Evolutionary conservation across 1,140 invertebrate species (phyloP), one percentile per base, ranked within the genome.

Genomic region (Pollicipes pollicipes): DNA sequence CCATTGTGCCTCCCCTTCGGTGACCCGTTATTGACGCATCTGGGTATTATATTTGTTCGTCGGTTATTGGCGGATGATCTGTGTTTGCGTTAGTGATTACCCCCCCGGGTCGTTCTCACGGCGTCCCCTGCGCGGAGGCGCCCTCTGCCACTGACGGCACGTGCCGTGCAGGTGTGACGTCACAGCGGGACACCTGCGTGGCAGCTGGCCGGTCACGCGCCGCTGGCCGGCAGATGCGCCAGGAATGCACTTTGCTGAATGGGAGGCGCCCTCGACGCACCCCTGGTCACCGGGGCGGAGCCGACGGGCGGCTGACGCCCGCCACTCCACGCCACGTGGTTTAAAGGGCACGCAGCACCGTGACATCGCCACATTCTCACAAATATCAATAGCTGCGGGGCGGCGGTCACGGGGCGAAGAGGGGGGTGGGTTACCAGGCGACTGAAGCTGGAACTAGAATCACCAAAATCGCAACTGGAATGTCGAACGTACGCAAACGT

Each of bases 21-120:
- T 58, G 45, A 58, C 45, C 45, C 45, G 45, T 58, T 58, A 58
- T 58, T 58, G 45, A 58, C 45, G 45, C 45, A 24, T 58, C 21
- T 24, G 45, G 45, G 45, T 58, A 58, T 58, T 58, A 58, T 58
- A 58, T 58, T 58, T 58, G 45, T 58, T 58, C 45, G 45, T 24
- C 45, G 45, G 45, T 58, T 58, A 58, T 58, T 58, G 45, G 45
- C 45, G 45, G 45, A 58, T 58, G 45, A 58, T 58, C 45, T 58
- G 45, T 58, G 45, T 58, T 58, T 58, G 45, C 45, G 6, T 58
- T 58, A 58, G 45, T 58, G 45, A 58, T 58, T 58, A 58, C 45
- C 45, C 45, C 21, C 13, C 13, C 21, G 45, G 45, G 45, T 2
- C 3, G 45, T 10, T 17, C 10, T 2, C 13, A 21, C 45, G 21